These are phyloP conservation scores for Heterochromis multidens DNA, from an alignment of 2,113 vertebrate genomes.

Conservation along the genomic window DNA sequence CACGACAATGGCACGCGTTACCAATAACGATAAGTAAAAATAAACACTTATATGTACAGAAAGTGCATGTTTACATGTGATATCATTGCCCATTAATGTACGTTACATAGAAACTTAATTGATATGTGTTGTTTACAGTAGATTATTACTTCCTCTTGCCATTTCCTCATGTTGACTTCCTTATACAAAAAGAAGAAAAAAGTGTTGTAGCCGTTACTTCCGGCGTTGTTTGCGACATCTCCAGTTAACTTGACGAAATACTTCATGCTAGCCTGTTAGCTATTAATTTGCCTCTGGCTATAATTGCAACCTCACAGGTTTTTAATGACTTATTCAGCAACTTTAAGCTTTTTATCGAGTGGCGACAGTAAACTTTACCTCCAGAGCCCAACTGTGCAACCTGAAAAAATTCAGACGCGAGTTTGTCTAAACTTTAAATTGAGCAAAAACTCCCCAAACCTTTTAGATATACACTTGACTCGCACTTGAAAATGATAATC, in stretches of 20 bases:
- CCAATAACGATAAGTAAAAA: background rate
- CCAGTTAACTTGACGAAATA: background rate
- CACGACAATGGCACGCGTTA: background rate
- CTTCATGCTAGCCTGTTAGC: constrained; percentile 12
- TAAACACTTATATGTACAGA: background rate
- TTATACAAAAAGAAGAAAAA: no score
- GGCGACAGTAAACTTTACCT: background rate
- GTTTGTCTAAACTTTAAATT: background rate
- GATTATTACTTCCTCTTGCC: background rate
- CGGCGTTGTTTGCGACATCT: background rate
- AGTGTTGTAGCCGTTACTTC: background rate
- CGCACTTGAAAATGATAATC: background rate
- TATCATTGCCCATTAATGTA: background rate
- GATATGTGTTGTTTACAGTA: background rate
- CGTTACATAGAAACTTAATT: background rate
- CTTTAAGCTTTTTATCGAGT: background rate
- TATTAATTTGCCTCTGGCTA: background rate
- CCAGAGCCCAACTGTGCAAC: background rate
- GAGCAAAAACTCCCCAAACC: background rate
- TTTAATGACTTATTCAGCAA: background rate
- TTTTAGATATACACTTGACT: background rate
- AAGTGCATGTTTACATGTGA: background rate
- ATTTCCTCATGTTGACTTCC: background rate
- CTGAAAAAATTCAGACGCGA: background rate
- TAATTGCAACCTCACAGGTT: background rate